Conservation (phyloP, 2,888 invertebrate genomes). For the Caenorhabditis doughertyi region DNA sequence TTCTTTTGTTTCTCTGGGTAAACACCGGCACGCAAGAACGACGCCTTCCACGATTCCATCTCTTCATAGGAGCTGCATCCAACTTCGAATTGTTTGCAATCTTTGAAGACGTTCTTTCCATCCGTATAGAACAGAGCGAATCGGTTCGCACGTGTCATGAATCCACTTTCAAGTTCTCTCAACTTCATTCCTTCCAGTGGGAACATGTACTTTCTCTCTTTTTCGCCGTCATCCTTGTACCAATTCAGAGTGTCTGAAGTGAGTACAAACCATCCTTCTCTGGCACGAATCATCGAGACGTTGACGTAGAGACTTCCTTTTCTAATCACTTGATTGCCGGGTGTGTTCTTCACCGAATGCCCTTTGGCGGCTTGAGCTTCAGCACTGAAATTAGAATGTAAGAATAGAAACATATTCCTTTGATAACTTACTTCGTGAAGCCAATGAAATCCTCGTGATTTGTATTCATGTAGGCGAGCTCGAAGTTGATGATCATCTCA, state of each 20-base stretch:
- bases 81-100: constrained; percentile 97
- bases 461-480: constrained; percentile 98
- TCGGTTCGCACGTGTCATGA: constrained; percentile 94
- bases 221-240: constrained; percentile 99
- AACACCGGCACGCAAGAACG: constrained; percentile 97
- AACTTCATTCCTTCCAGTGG: constrained; percentile 97
- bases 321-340: constrained; percentile 88
- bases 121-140: constrained; percentile 99
- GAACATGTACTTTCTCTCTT: constrained; percentile 99
- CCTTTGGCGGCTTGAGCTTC: constrained; percentile 87
- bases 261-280: constrained; percentile 99
- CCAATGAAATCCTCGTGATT: constrained; percentile 99
- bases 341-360: constrained; percentile 90
- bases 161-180: constrained; percentile 96
- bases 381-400: constrained; percentile 87
- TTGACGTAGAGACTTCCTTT: constrained; percentile 99
- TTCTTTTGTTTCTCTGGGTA: constrained; percentile 92
- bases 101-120: constrained; percentile 88
- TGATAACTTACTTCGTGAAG: constrained; percentile 92
- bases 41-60: constrained; percentile 99
- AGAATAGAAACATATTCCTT: neutral
- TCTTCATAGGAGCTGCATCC: constrained; percentile 91
- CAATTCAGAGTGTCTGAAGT: constrained; percentile 98
- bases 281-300: constrained; percentile 98
- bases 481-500: constrained; percentile 93